Percentiles rank a stretch among this genome's conserved stretches.
Evolutionary conservation across 2,797 vertebrate species (phyloP).

Genomic region (Catharus ustulatus): DNA sequence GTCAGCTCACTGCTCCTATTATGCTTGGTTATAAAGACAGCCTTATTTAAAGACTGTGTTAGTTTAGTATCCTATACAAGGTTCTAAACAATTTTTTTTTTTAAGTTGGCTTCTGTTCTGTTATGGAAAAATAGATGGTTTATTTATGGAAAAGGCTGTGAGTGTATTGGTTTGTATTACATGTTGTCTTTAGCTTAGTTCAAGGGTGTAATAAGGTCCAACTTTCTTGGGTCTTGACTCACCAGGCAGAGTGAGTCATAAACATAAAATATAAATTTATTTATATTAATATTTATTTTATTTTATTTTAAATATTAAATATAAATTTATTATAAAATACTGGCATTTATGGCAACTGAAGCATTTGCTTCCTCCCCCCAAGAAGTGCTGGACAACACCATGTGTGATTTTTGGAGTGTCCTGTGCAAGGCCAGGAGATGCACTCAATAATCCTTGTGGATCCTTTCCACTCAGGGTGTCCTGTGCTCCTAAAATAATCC

Average conservation of each 20-base stretch:
- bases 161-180: background rate
- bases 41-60: background rate
- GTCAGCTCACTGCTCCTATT: background rate
- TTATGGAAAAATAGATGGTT: background rate
- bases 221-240: background rate
- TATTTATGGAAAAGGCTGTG: background rate
- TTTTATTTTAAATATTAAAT: no score
- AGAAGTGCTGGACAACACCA: background rate
- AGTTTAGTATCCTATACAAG: background rate
- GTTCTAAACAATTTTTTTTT: background rate
- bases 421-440: background rate
- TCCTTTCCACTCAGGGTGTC: background rate
- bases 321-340: background rate
- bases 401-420: background rate
- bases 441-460: background rate
- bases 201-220: background rate
- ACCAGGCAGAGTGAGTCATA: background rate
- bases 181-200: background rate
- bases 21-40: background rate
- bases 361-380: fast-evolving
- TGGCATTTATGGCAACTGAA: background rate
- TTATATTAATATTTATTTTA: no score
- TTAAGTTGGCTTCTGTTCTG: background rate
- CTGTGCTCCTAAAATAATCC: background rate
- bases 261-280: no score